Percentiles rank a stretch among this genome's conserved stretches.
phyloP scores from a whole-genome alignment of 2,888 invertebrate species.

The Gasteruption jaculator region DNA sequence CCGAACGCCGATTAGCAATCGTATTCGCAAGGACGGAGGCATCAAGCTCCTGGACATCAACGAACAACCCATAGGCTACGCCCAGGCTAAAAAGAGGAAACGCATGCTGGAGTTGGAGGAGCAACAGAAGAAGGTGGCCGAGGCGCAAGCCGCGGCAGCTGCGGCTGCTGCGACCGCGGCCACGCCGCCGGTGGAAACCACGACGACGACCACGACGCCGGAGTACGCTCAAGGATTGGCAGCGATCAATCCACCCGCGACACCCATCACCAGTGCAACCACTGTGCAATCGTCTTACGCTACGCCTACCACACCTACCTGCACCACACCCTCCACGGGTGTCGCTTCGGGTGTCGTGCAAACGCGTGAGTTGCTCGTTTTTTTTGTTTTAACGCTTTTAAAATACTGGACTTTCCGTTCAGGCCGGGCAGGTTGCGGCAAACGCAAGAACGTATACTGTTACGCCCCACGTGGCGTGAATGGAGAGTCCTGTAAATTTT shows the following conservation, averaged over 20 bases:
- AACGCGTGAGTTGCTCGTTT: slow-evolving; percentile 37
- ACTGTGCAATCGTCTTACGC: slow-evolving; percentile 36
- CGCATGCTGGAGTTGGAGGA: slow-evolving; percentile 71
- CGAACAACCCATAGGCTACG: slow-evolving; percentile 83
- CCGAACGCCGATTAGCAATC: slow-evolving; percentile 59
- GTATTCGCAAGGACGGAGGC: slow-evolving; percentile 76
- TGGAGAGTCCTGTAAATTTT: no score
- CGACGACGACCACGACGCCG: slow-evolving; percentile 59
- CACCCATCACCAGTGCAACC: slow-evolving; percentile 36
- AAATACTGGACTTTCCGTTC: no score
- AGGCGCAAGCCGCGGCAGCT: slow-evolving; percentile 51
- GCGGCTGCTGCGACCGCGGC: slow-evolving; percentile 39
- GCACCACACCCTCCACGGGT: slow-evolving; percentile 35
- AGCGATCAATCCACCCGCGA: slow-evolving; percentile 57
- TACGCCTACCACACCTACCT: slow-evolving; percentile 38
- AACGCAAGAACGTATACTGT: no score
- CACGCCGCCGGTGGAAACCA: slow-evolving; percentile 38
- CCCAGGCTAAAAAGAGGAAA: slow-evolving; percentile 82
- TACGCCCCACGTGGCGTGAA: no score
- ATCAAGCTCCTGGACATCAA: slow-evolving; percentile 92
- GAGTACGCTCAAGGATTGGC: slow-evolving; percentile 80
- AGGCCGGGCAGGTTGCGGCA: no score
- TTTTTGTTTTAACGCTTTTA: no score
- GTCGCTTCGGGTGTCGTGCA: slow-evolving; percentile 29
- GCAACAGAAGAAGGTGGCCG: slow-evolving; percentile 60